Evolutionary conservation across 2,888 invertebrate genomes (phyloP).

Genomic region (Lottia gigantea): DNA sequence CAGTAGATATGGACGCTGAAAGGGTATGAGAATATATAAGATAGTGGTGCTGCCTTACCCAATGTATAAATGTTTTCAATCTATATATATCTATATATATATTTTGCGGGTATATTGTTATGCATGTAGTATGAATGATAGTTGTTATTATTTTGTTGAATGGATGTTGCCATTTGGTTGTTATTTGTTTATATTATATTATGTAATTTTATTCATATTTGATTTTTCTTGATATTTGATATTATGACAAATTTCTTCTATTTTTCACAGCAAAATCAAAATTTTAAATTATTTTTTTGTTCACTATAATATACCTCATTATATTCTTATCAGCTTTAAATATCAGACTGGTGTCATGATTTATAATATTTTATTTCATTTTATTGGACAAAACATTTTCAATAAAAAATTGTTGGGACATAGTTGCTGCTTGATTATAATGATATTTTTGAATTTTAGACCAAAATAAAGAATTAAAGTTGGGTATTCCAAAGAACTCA

Average conservation of each 20-base stretch:
- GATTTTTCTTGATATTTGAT: not conserved
- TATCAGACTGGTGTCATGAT: too few relatives aligned
- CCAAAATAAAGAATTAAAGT: too few relatives aligned
- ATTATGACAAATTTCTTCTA: not conserved
- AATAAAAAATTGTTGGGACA: too few relatives aligned
- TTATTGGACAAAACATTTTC: too few relatives aligned
- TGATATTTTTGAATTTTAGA: too few relatives aligned
- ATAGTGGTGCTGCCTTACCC: conserved; percentile 19
- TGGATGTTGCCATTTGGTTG: not conserved
- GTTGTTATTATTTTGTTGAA: conserved; percentile 4
- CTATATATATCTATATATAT: conserved; percentile 14
- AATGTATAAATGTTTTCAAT: conserved; percentile 17
- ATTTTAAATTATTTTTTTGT: not conserved
- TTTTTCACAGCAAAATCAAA: not conserved
- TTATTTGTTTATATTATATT: conserved; percentile 5
- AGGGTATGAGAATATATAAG: too few relatives aligned
- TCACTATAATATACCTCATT: not conserved
- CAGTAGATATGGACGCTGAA: too few relatives aligned
- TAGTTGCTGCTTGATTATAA: too few relatives aligned
- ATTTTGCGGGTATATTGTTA: conserved; percentile 7
- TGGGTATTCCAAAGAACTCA: too few relatives aligned
- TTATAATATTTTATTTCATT: too few relatives aligned
- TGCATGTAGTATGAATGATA: not conserved
- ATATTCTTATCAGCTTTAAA: conserved; percentile 3
- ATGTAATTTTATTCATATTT: conserved; percentile 9